These are phyloP conservation scores for Globodera rostochiensis DNA, from an alignment of 1,140 invertebrate genomes.

Conservation along the genomic window DNA sequence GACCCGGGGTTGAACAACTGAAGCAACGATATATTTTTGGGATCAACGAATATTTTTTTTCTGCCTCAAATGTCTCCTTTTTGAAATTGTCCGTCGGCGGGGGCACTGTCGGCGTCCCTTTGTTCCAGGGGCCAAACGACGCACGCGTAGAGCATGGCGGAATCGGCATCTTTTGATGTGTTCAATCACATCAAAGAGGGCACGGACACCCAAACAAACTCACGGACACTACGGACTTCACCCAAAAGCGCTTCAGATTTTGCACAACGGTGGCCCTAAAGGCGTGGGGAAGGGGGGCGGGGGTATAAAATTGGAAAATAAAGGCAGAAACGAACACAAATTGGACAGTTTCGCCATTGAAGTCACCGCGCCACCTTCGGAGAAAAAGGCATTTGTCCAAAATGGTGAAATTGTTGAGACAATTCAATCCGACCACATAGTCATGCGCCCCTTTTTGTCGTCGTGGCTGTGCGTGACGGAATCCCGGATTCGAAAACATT, in stretches of 20 bases:
- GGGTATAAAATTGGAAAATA: too few relatives aligned
- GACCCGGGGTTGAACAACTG: conserved; percentile 53
- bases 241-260: conserved; percentile 59
- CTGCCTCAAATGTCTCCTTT: conserved; percentile 55
- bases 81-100: conserved; percentile 61
- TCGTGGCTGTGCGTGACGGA: conserved; percentile 63
- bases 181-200: neutral
- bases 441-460: conserved; percentile 57
- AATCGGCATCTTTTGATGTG: conserved; percentile 31
- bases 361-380: conserved; percentile 21
- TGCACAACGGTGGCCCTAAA: conserved; percentile 63
- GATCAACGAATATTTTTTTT: neutral
- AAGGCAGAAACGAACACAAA: conserved; percentile 11
- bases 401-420: neutral
- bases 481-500: conserved; percentile 57
- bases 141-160: conserved; percentile 43
- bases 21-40: neutral
- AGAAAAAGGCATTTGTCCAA: neutral
- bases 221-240: conserved; percentile 55
- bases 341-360: conserved; percentile 18
- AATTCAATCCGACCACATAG: conserved; percentile 41
- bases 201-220: conserved; percentile 31
- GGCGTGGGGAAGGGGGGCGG: too few relatives aligned
- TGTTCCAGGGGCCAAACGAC: conserved; percentile 40
- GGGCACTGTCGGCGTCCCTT: conserved; percentile 45